Percentiles rank a stretch among this genome's conserved stretches.
phyloP scores from a whole-genome alignment of 1,140 invertebrate genomes.

The Nebria ingens region DNA sequence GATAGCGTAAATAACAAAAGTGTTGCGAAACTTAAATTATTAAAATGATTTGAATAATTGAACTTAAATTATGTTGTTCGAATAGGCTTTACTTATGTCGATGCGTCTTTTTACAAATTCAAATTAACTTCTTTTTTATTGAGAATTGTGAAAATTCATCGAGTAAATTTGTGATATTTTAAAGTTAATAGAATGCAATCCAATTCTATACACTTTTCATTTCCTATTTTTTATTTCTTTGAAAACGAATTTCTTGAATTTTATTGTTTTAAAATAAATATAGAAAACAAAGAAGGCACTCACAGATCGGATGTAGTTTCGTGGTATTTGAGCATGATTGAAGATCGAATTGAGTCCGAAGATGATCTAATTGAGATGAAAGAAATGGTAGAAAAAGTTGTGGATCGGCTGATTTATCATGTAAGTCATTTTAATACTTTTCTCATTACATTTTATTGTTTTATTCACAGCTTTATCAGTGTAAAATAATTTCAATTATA shows the following conservation, averaged over 20 bases:
- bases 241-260: constrained; percentile 14
- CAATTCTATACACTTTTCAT: constrained; percentile 5
- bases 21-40: no score
- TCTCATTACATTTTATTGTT: constrained; percentile 12
- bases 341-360: constrained; percentile 81
- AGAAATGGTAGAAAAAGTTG: constrained; percentile 86
- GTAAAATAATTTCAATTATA: constrained; percentile 4
- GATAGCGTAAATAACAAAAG: background rate
- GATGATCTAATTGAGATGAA: constrained; percentile 85
- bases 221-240: constrained; percentile 9
- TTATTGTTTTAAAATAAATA: constrained; percentile 15
- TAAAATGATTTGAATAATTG: constrained; percentile 7
- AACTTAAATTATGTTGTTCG: no score
- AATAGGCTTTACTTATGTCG: no score
- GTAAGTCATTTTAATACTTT: constrained; percentile 49
- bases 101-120: no score
- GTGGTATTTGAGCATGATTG: constrained; percentile 91
- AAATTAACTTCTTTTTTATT: background rate
- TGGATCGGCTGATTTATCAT: constrained; percentile 85
- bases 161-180: no score
- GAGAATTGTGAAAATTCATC: constrained; percentile 10
- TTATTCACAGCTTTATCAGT: constrained; percentile 13
- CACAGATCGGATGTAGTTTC: constrained; percentile 75
- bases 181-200: constrained; percentile 4
- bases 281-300: constrained; percentile 49